Conservation (phyloP, 2,113 vertebrate genomes). For the Microtus richardsoni region DNA sequence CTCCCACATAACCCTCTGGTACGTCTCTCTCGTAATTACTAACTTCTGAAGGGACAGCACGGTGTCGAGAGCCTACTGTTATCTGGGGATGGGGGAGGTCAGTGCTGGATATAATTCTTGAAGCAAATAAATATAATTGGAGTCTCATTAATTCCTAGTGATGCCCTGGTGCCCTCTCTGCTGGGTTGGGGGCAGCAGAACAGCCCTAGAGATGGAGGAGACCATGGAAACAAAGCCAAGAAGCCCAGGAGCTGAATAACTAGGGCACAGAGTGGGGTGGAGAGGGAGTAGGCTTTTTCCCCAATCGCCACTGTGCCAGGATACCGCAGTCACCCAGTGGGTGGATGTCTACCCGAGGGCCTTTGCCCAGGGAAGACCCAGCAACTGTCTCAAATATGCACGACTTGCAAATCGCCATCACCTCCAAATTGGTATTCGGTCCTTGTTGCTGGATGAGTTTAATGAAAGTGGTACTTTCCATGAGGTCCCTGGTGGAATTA, state of each 20-base stretch:
- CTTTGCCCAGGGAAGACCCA: rapidly evolving
- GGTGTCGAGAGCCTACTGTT: conserved; percentile 22
- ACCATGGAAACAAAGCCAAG: conserved; percentile 63
- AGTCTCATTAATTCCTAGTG: conserved; percentile 81
- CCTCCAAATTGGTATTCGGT: conserved; percentile 85
- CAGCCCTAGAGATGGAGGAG: conserved; percentile 49
- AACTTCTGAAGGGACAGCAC: not conserved
- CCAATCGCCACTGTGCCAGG: not conserved
- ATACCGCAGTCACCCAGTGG: rapidly evolving
- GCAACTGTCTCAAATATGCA: conserved; percentile 40
- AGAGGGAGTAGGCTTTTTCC: not conserved
- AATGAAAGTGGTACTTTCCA: conserved; percentile 87
- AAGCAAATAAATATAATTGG: conserved; percentile 82
- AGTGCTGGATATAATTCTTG: conserved; percentile 65
- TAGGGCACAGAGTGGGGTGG: not conserved
- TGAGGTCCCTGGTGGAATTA: conserved; percentile 86
- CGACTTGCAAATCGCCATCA: conserved; percentile 58
- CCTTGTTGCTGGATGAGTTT: conserved; percentile 82
- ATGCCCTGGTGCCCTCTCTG: conserved; percentile 69
- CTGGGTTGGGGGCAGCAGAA: conserved; percentile 50
- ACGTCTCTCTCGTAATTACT: conserved; percentile 76
- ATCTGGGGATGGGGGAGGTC: conserved; percentile 58
- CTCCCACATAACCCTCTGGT: conserved; percentile 54
- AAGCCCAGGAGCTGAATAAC: conserved; percentile 2
- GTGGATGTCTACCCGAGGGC: not conserved